Evolutionary conservation across 2,113 vertebrate species (phyloP), one percentile per base, ranked within the genome.

Genomic region (Rostratula benghalensis): DNA sequence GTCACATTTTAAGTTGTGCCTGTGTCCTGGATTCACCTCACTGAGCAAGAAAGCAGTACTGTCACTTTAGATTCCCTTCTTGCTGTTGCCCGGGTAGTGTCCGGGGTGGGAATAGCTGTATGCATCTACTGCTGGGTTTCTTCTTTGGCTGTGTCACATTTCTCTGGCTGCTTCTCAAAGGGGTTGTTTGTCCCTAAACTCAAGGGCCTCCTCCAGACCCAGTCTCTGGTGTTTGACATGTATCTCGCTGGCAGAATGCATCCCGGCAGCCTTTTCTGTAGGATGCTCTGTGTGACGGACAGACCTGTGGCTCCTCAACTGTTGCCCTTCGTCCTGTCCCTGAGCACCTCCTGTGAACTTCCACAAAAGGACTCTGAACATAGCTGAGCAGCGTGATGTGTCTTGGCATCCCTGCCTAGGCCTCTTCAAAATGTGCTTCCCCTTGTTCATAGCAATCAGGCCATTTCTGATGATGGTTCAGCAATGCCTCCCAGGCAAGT

Each of bases 391-490:
- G 87, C 6, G 10, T 96, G 91, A 96, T 95, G 2, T 28, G 54
- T 96, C 87, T 91, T 95, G 95, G 95, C 95, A 97, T 94, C 92
- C 90, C 94, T 92, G 91, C 87, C 78, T 69, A 82, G 92, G 87
- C 90, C 90, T 77, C 96, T 96, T 95, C 91, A 94, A 87, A 91
- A 95, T 93, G 92, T 93, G 67, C 94, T 95, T 95, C 90, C 78
- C 85, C 96, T 95, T 96, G 96, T 94, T 96, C 89, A 79, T 3
- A 93, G 91, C 91, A 97, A 96, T 97, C 91, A 95, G 93, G 87
- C 89, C 93, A 88, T 90, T 94, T 51, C 93, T 5, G 37, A 80
- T 95, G 96, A 97, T 93, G 95, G 93, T 86, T 97, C 95, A 89
- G 93, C 84, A 91, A 89, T 95, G 96, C 94, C 96, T 94, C 85